Base-by-base conservation (phyloP, 2,888 invertebrate genomes). In the Steromphala cineraria region DNA sequence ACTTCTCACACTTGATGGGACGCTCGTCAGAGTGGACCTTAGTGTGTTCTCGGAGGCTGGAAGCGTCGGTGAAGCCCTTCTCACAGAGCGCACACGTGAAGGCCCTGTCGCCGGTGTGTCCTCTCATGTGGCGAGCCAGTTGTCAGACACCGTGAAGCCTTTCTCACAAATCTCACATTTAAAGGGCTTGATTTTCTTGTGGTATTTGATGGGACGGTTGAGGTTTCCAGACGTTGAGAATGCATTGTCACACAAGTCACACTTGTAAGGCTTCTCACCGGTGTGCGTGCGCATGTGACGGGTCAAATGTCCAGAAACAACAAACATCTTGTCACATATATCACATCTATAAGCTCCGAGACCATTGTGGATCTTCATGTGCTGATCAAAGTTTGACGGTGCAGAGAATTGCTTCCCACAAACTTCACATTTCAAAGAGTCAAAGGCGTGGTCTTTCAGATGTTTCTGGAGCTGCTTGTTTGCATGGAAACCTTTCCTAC, bases 1-100 rank as follows among this genome's bases (percentile, higher is more conserved):
- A 77, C 53, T 55, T 31, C 24, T 53, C 55, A 21, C 77, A 77
- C 19, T 77, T 53, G 10, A 55, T 28, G 3, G 77, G 55, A 10
- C 55, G 53, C 24, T 77, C 77, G 21, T 55, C 56, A 4, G 77
- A 55, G 40, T 77, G 77, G 10, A 77, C 56, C n/a, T 55, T 53
- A n/a, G 36, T 56, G 21, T 77, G 77, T 56, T 56, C 19, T 19
- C 36, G 53, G 13, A 77, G 56, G 4, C 55, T 56, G 55, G 55
- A 55, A 10, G 53, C 36, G n/a, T 56, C 77, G 36, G 55, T 77
- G 40, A 55, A 77, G 36, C 31, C 77, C 21, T 77, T 77, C 19
- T 36, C 53, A 28, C 77, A 77, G 1, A 77, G 55, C 0, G 28
- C 19, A 36, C 77, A 77, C 13, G 31, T 56, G 21, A 55, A 77